Evolutionary conservation across 1,140 invertebrate genomes (phyloP).

Genomic region (Pogonus chalceus): DNA sequence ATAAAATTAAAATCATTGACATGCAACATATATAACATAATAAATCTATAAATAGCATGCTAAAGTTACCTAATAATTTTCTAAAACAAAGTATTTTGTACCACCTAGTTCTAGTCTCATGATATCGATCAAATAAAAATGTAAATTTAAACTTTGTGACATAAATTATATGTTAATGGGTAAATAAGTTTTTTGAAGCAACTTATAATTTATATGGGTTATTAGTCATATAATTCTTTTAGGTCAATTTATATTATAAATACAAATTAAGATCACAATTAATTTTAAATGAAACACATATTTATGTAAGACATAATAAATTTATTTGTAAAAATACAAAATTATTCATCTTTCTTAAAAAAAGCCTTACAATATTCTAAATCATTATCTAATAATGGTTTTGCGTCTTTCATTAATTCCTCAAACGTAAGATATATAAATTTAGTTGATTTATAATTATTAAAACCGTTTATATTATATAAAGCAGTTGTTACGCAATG

Average conservation of each 20-base stretch:
- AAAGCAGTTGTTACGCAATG: constrained; percentile 77
- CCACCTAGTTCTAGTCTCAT: not conserved
- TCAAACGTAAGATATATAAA: constrained; percentile 43
- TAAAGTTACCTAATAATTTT: not conserved
- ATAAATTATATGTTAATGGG: too few species aligned
- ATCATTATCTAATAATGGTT: constrained; percentile 43
- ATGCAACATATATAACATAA: not conserved
- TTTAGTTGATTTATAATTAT: constrained; percentile 11
- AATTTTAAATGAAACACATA: too few species aligned
- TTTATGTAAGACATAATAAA: too few species aligned
- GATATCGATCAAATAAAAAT: not conserved
- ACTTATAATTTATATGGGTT: too few species aligned
- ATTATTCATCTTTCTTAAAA: constrained; percentile 38
- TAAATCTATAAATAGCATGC: not conserved
- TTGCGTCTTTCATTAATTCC: constrained; percentile 43
- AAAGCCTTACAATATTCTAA: constrained; percentile 41
- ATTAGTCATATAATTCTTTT: too few species aligned
- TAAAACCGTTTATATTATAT: constrained; percentile 9
- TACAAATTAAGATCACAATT: too few species aligned
- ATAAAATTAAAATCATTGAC: not conserved
- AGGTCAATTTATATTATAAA: too few species aligned
- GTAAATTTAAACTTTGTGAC: too few species aligned
- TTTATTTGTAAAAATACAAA: constrained; percentile 11
- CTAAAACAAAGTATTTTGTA: not conserved
- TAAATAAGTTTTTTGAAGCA: too few species aligned